These are phyloP conservation scores for Dreissena rostriformis DNA, from an alignment of 1,140 invertebrate genomes.

Conservation along the genomic window DNA sequence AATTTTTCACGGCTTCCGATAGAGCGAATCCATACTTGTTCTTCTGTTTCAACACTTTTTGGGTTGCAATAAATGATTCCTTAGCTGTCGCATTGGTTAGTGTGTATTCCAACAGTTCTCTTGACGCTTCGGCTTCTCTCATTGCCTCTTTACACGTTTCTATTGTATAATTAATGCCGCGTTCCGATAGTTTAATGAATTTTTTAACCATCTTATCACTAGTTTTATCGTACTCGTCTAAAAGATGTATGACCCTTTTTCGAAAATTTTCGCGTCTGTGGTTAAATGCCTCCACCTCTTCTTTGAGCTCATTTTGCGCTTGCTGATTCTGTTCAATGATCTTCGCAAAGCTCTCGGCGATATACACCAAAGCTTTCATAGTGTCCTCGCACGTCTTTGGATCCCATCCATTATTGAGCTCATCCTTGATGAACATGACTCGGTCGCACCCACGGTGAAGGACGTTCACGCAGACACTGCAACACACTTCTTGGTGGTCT, in stretches of 20 bases:
- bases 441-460: slow-evolving; percentile 42
- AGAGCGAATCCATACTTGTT: slow-evolving; percentile 42
- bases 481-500: slow-evolving; percentile 51
- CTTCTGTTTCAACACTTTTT: slow-evolving; percentile 37
- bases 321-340: slow-evolving; percentile 34
- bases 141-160: slow-evolving; percentile 36
- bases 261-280: slow-evolving; percentile 28
- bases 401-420: slow-evolving; percentile 31
- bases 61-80: slow-evolving; percentile 36
- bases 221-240: slow-evolving; percentile 43
- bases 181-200: slow-evolving; percentile 23
- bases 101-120: slow-evolving; percentile 18
- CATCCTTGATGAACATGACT: slow-evolving; percentile 52
- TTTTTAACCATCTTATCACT: slow-evolving; percentile 41
- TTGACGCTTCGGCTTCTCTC: slow-evolving; percentile 2
- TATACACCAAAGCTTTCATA: slow-evolving; percentile 9
- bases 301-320: not conserved
- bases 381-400: slow-evolving; percentile 1
- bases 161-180: slow-evolving; percentile 1
- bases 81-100: not conserved
- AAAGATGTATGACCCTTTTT: slow-evolving; percentile 3
- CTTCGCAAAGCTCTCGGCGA: slow-evolving; percentile 31
- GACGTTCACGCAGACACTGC: slow-evolving; percentile 48
- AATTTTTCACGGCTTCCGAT: slow-evolving; percentile 31
- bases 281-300: slow-evolving; percentile 15